Percentiles rank a stretch among this genome's conserved stretches.
Evolutionary conservation across 2,797 vertebrate genomes (phyloP).

Genomic region (Myotis pilosus): DNA sequence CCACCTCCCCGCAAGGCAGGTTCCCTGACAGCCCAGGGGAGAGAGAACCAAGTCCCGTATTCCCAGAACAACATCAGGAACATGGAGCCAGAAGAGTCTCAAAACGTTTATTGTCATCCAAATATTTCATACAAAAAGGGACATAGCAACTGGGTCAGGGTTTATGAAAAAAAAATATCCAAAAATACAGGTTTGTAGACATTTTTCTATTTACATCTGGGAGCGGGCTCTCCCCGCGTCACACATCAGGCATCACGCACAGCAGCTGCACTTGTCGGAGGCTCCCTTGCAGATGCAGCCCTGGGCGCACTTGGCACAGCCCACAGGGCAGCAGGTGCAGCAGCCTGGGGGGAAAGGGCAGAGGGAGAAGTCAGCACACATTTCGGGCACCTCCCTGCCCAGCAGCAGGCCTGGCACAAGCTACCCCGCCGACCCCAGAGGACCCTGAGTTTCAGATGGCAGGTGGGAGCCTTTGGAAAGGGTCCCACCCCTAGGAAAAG

Average conservation of each 20-base stretch:
- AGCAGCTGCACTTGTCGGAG: conserved; percentile 87
- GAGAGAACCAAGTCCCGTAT: not conserved
- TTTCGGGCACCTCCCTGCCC: not conserved
- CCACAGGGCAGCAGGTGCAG: conserved; percentile 88
- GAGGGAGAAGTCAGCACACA: not conserved
- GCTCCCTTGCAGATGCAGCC: conserved; percentile 91
- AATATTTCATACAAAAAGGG: not conserved
- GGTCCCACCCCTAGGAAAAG: not conserved
- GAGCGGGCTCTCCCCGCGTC: conserved; percentile 31
- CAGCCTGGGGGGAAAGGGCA: conserved; percentile 72
- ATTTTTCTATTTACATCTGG: not conserved
- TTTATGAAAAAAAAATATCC: not conserved
- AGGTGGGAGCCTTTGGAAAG: not conserved
- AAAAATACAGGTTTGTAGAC: not conserved
- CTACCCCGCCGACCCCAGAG: rapidly evolving
- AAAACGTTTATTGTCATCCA: conserved; percentile 28
- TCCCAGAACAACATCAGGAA: not conserved
- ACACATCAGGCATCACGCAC: conserved; percentile 86
- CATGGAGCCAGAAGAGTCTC: not conserved
- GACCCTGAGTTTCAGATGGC: no score
- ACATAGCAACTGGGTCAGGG: not conserved
- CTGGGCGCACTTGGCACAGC: conserved; percentile 90
- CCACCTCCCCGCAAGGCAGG: no score
- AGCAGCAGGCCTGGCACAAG: not conserved
- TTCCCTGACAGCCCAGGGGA: not conserved